Percentiles rank a stretch among this genome's conserved stretches.
Conservation (phyloP, 2,797 vertebrate genomes). For the Echeneis naucrates region DNA sequence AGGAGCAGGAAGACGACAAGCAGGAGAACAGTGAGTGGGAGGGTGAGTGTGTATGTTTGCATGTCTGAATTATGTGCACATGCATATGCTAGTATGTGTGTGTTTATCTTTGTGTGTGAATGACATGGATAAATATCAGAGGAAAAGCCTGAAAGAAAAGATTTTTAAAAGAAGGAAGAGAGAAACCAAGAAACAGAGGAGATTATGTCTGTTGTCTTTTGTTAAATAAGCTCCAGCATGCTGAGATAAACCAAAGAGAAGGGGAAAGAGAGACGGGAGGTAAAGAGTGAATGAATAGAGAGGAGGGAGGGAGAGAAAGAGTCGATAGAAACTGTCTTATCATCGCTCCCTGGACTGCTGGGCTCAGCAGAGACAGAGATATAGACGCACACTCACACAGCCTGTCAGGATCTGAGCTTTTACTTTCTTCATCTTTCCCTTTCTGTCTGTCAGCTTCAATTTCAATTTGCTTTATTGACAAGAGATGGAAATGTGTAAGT, state of each 20-base stretch:
- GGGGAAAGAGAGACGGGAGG: constrained; percentile 26
- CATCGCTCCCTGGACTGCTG: constrained; percentile 81
- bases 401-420: constrained; percentile 72
- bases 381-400: constrained; percentile 45
- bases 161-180: constrained; percentile 55
- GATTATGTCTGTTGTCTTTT: constrained; percentile 74
- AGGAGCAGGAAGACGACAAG: constrained; percentile 77
- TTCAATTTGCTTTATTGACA: constrained; percentile 47
- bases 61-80: constrained; percentile 74
- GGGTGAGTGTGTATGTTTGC: constrained; percentile 79
- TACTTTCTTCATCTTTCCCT: constrained; percentile 53
- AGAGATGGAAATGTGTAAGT: constrained; percentile 29
- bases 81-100: constrained; percentile 62
- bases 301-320: constrained; percentile 63
- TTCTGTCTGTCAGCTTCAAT: constrained; percentile 44
- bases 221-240: constrained; percentile 71
- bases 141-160: constrained; percentile 51
- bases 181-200: constrained; percentile 63
- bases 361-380: constrained; percentile 75
- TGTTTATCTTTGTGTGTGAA: constrained; percentile 25
- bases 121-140: constrained; percentile 54
- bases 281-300: constrained; percentile 52
- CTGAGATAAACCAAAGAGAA: constrained; percentile 59
- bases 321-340: constrained; percentile 80
- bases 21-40: constrained; percentile 74